A percentile compares a stretch with the other conserved stretches of the same genome.
Conservation (phyloP, 2,888 invertebrate species). For the Ferdinandea cuprea region DNA sequence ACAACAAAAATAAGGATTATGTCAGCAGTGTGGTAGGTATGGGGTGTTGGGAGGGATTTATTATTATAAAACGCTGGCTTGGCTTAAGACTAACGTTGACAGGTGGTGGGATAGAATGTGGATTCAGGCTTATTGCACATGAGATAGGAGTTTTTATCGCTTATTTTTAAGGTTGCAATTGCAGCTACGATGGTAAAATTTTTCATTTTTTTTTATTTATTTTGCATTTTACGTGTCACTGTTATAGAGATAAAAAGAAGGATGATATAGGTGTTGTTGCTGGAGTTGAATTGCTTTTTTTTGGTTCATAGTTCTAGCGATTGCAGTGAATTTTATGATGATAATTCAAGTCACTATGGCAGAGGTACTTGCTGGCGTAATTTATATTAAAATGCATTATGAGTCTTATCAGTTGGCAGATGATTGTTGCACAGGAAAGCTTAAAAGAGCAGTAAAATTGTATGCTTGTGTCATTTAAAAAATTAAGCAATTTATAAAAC, state of each 20-base stretch:
- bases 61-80: conserved; percentile 16
- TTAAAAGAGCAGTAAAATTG: background rate
- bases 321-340: conserved; percentile 41
- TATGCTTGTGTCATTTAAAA: background rate
- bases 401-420: background rate
- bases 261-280: background rate
- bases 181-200: background rate
- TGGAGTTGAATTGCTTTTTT: background rate
- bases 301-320: background rate
- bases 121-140: conserved; percentile 25
- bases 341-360: conserved; percentile 17
- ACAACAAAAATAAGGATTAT: conserved; percentile 5
- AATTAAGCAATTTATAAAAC: no score
- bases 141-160: conserved; percentile 9
- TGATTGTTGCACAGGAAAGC: conserved; percentile 14
- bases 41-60: conserved; percentile 3
- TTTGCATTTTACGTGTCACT: background rate
- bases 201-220: conserved; percentile 8
- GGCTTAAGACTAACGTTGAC: conserved; percentile 14
- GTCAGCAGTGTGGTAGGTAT: conserved; percentile 7
- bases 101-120: conserved; percentile 23
- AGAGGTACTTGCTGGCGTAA: conserved; percentile 2
- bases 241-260: background rate
- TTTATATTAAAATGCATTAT: background rate
- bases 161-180: background rate